Base-by-base conservation (phyloP, 2,113 vertebrate genomes). In the Sula dactylatra region DNA sequence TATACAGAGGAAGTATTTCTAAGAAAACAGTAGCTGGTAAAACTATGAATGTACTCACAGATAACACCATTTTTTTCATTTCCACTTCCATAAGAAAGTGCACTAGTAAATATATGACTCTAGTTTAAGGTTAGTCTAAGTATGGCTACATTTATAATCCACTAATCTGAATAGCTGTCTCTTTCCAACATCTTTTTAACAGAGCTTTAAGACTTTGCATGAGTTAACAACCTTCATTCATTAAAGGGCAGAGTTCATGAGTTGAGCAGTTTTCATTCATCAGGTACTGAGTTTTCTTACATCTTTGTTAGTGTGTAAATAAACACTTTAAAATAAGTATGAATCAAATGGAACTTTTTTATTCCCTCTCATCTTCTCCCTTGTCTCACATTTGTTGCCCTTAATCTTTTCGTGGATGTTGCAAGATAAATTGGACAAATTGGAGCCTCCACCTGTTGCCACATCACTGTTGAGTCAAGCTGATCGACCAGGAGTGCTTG, bases 401-500 rank as follows among this genome's bases (percentile, higher is more conserved):
- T 42, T 59, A 49, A 45, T 61, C 4, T 76, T 88, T n/a, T n/a
- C n/a, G n/a, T n/a, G n/a, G n/a, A n/a, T n/a, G n/a, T n/a, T n/a
- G n/a, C n/a, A n/a, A n/a, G n/a, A n/a, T n/a, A n/a, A n/a, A n/a
- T n/a, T n/a, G n/a, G n/a, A n/a, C n/a, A n/a, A 82, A 82, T 31
- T 47, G 54, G 19, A 56, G 15, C 11, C 13, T 45, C 8, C 14
- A 36, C 13, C 21, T 65, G 6, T 42, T 64, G 24, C 19, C 26
- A 16, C 5, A 7, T 56, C 26, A 52, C 14, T 79, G 29, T 1
- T 64, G 18, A 72, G 7, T 64, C 0, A 0, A 88, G 8, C 5
- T 52, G 25, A 67, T 59, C 0, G 9, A 70, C 4, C 19, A 72
- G 25, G 21, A 67, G 2, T 29, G 2, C 4, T 71, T 76, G 26